A percentile compares a stretch with the other conserved stretches of the same genome.
Conservation (phyloP, 2,113 vertebrate species). For the Protobothrops flavoviridis region DNA sequence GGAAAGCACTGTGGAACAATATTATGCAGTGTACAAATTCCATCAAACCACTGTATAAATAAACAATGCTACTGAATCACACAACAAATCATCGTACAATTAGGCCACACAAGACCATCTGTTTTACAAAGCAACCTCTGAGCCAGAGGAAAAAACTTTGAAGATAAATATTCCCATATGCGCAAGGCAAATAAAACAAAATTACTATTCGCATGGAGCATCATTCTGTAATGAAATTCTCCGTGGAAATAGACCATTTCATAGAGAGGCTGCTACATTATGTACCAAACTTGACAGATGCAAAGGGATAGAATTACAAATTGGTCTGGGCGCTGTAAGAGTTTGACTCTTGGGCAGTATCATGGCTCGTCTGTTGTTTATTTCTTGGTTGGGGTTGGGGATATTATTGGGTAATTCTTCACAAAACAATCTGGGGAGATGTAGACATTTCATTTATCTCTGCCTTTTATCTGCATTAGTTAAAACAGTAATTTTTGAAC, state of each 20-base stretch:
- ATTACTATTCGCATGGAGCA: slow-evolving; percentile 68
- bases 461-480: background rate
- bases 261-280: slow-evolving; percentile 47
- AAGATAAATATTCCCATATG: slow-evolving; percentile 87
- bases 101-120: slow-evolving; percentile 80
- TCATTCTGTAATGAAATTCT: slow-evolving; percentile 70
- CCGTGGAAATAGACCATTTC: slow-evolving; percentile 66
- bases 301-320: slow-evolving; percentile 39
- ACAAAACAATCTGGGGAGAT: background rate
- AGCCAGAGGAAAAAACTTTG: slow-evolving; percentile 78
- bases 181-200: slow-evolving; percentile 71
- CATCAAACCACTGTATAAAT: slow-evolving; percentile 78
- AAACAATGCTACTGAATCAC: slow-evolving; percentile 85
- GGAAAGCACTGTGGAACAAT: slow-evolving; percentile 74
- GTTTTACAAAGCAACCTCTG: slow-evolving; percentile 65
- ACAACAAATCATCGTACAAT: slow-evolving; percentile 78
- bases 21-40: slow-evolving; percentile 81
- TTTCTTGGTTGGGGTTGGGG: slow-evolving; percentile 3
- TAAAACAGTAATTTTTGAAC: background rate
- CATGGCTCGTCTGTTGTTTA: slow-evolving; percentile 17
- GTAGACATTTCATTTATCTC: background rate
- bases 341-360: slow-evolving; percentile 4
- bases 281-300: slow-evolving; percentile 54
- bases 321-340: slow-evolving; percentile 12
- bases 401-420: slow-evolving; percentile 4